phyloP scores from a whole-genome alignment of 2,113 vertebrate species.

The Mesocricetus auratus region DNA sequence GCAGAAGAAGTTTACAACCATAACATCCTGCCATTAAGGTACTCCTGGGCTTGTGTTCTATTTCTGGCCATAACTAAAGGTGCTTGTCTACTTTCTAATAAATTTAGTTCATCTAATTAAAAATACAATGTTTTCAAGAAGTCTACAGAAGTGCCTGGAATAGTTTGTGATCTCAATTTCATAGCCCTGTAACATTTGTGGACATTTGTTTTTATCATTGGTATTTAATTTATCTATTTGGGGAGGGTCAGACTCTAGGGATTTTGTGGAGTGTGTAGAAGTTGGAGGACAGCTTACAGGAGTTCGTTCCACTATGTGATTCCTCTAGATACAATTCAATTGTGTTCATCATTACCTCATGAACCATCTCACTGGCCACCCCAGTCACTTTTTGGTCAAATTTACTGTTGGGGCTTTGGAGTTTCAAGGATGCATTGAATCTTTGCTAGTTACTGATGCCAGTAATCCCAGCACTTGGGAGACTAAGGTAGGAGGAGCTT shows the following conservation, averaged over 20 bases:
- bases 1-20: neutral
- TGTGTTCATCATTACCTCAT: neutral
- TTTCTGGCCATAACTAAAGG: slow-evolving; percentile 38
- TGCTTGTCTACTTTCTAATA: slow-evolving; percentile 59
- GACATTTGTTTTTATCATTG: no score
- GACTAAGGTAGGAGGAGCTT: no score
- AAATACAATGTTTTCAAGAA: neutral
- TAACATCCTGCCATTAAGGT: neutral
- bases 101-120: slow-evolving; percentile 49
- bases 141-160: no score
- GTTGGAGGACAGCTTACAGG: no score
- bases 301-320: neutral
- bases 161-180: no score
- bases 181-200: no score
- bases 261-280: no score
- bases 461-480: no score
- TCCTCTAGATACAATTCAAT: neutral
- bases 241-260: no score
- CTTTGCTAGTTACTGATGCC: neutral
- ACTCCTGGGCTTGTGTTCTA: neutral
- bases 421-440: neutral
- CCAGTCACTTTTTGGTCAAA: slow-evolving; percentile 36
- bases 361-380: no score
- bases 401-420: slow-evolving; percentile 37
- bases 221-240: no score